Percentiles rank a stretch among this genome's conserved stretches.
Evolutionary conservation across 2,113 vertebrate species (phyloP).

Genomic region (Plectropomus leopardus): DNA sequence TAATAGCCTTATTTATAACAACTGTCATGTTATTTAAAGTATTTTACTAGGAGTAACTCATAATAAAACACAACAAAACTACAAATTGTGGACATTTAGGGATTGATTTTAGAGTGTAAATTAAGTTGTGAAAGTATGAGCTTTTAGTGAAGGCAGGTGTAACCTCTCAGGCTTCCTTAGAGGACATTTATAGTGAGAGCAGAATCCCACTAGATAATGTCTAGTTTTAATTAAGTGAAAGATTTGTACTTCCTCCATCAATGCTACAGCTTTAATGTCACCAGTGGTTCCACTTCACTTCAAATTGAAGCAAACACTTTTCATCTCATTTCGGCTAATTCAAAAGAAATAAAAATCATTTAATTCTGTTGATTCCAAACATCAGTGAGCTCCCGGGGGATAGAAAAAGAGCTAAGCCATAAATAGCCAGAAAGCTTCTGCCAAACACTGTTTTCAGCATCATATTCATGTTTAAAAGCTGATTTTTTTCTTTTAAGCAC

Average conservation of each 20-base stretch:
- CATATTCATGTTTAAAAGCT: constrained; percentile 2
- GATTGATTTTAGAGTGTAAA: neutral
- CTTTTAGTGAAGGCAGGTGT: neutral
- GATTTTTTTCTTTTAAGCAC: constrained; percentile 11
- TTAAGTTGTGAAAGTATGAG: neutral
- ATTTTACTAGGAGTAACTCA: too few relatives aligned
- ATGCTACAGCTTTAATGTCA: constrained; percentile 14
- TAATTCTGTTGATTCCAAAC: constrained; percentile 50
- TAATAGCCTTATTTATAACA: too few relatives aligned
- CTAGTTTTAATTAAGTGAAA: constrained; percentile 56
- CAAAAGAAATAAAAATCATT: constrained; percentile 30
- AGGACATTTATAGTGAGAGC: constrained; percentile 28
- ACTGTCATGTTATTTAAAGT: too few relatives aligned
- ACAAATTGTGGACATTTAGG: too few relatives aligned
- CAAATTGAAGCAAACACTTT: constrained; percentile 24
- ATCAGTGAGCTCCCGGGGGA: constrained; percentile 43
- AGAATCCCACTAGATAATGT: constrained; percentile 8
- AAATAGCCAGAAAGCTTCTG: constrained; percentile 52
- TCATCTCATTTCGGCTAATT: constrained; percentile 47
- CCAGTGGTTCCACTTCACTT: constrained; percentile 32
- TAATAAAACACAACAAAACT: too few relatives aligned
- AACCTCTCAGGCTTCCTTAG: constrained; percentile 12
- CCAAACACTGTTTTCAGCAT: neutral
- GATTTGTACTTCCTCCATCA: constrained; percentile 41
- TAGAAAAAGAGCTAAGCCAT: constrained; percentile 51